Conservation (phyloP, 1,140 invertebrate species). For the Drosophila funebris region DNA sequence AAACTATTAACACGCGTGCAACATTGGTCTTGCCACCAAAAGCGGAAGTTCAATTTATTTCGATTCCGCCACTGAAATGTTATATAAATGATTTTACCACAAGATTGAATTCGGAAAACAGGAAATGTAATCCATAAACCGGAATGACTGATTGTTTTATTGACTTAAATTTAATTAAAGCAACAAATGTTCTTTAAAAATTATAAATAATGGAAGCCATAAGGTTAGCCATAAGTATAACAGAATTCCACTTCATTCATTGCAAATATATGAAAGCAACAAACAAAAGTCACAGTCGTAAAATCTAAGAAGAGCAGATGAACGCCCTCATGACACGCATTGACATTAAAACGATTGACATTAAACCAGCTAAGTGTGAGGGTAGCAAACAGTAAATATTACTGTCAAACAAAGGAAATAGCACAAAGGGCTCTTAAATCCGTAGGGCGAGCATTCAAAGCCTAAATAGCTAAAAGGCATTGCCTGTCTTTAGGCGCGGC, state of each 20-base stretch:
- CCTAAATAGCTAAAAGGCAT: constrained; percentile 17
- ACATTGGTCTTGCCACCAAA: constrained; percentile 3
- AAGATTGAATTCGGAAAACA: not conserved
- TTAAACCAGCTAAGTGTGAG: constrained; percentile 45
- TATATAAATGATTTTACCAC: constrained; percentile 8
- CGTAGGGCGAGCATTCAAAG: constrained; percentile 39
- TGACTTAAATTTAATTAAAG: constrained; percentile 12
- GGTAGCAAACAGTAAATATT: constrained; percentile 11
- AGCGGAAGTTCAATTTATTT: constrained; percentile 17
- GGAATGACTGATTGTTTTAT: constrained; percentile 24
- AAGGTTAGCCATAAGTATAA: constrained; percentile 21
- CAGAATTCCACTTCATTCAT: not conserved
- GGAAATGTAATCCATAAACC: constrained; percentile 1
- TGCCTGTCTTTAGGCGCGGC: constrained; percentile 23
- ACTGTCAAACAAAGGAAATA: constrained; percentile 5
- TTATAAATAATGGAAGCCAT: constrained; percentile 8
- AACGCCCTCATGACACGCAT: constrained; percentile 46
- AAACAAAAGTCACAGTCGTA: constrained; percentile 34
- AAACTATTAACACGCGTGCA: not conserved
- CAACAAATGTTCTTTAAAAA: not conserved
- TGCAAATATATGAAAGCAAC: constrained; percentile 23
- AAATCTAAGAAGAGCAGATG: constrained; percentile 46
- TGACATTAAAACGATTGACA: constrained; percentile 60
- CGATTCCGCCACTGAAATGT: constrained; percentile 6
- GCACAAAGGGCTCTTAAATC: constrained; percentile 22